Base-by-base conservation (phyloP, 92 coral and sea anemone genomes). In the Porites evermanni region DNA sequence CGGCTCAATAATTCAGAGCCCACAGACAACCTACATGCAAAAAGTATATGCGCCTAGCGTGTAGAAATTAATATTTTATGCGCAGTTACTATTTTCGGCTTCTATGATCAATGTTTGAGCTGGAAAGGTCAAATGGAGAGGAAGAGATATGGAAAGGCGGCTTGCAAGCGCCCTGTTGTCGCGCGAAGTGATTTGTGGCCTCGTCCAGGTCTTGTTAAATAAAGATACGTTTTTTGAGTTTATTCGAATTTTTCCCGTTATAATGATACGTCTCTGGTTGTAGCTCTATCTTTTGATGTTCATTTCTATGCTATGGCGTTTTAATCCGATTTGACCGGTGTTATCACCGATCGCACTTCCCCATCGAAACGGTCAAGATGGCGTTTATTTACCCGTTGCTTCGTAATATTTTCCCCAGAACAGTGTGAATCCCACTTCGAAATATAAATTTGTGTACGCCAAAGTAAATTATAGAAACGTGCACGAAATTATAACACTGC, bases 31-130 rank as follows among this genome's bases (percentile, higher is more conserved):
- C 24, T 5, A 18, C 1, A 47, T 7, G n/a, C 24, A 72, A 72
- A 72, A 72, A 72, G 77, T 72, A 50, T 72, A 72, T 72, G 77
- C 60, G 26, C 77, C 14, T 6, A 72, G 60, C 77, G 18, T 72
- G 14, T 1, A n/a, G 59, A 21, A 52, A 74, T 16, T 8, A 8
- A 4, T 8, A 74, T 52, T 21, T 53, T 53, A 53, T 53, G 78
- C 78, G 64, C 78, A 74, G 64, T 74, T 21, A 3, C 4, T 5
- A 6, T 52, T 9, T 74, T 74, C 21, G 1, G 38, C 18, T 2
- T 7, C 38, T 12, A 1, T 14, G 13, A 1, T 52, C 0, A 52
- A 53, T 21, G 78, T 19, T 74, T 11, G 1, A 2, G 17, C 8
- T 51, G 52, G n/a, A 53, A 74, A 10, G 17, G 64, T 17, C 2